Base-by-base conservation (phyloP, 35 echinoderm and acorn worm species). In the Amphiura filiformis region DNA sequence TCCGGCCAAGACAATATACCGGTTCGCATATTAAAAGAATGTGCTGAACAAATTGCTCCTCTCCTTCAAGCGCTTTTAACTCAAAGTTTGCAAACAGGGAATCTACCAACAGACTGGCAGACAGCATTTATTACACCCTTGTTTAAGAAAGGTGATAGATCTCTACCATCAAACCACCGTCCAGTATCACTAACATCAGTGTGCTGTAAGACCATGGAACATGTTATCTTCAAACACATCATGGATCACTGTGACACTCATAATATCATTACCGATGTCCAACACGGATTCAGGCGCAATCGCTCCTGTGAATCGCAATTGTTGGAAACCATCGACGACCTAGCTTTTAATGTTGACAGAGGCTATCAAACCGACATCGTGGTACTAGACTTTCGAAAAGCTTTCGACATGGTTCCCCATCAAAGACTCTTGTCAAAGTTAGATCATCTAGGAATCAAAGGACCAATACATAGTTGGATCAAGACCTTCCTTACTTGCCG, bases 381-480 rank as follows among this genome's bases (percentile, higher is more conserved):
- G 2, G 22, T 81, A 13, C 30, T 81, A 39, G 79, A 81, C 79
- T 81, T 81, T 35, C 11, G 18, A 5, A 81, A 81, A 39, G 79
- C 79, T 12, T 81, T 81, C 30, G 79, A 81, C 79, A 81, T 14
- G 34, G 79, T 81, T 15, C 0, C 80, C 12, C 80, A 32, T 32
- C 15, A 31, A n/a, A 20, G 26, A 26, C 30, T 35, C 76, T 35
- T 35, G 30, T 11, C 35, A 32, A 35, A 78, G 32, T 32, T 31
- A 78, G 32, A 78, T 78, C 76, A 78, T 17, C 76, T 32, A 0
- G 76, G 92, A 35, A 90, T 87, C 61, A 78, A 78, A 20, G 42
- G 57, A 23, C 70, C 81, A 28, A 87, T 83, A 17, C 41, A 57
- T 15, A 82, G 37, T 0, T 94, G 92, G 78, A 82, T 90, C 12